Evolutionary conservation across 2,888 invertebrate genomes (phyloP), one percentile per base, ranked within the genome.

Genomic region (Brassicogethes aeneus): DNA sequence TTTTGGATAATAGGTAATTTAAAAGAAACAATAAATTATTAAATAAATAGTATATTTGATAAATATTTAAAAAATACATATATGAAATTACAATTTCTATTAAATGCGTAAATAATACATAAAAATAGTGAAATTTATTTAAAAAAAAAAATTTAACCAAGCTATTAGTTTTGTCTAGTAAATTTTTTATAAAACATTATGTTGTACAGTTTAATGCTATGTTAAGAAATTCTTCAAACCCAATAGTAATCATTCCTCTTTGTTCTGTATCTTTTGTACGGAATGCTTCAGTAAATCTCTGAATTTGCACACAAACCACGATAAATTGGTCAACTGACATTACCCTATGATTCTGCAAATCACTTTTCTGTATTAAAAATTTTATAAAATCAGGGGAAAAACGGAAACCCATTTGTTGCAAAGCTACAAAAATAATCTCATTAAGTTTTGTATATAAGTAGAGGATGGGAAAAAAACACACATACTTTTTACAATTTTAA

Each of bases 141-240:
- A n/a, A n/a, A n/a, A n/a, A n/a, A n/a, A n/a, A n/a, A n/a, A n/a
- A n/a, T n/a, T n/a, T n/a, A n/a, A n/a, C n/a, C n/a, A n/a, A n/a
- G n/a, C n/a, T n/a, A n/a, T n/a, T n/a, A n/a, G n/a, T n/a, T n/a
- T n/a, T n/a, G n/a, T n/a, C n/a, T n/a, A n/a, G n/a, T n/a, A n/a
- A n/a, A 32, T 15, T 31, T 17, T 3, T 34, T 5, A 34, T 34
- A 14, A 39, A 2, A 33, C 39, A 43, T 46, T 60, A 63, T 38
- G 58, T 54, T 17, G 82, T 80, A 63, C 83, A 84, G 56, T 78
- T 82, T 34, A 94, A 75, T 17, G 90, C 88, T 53, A 93, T 76
- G 45, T 76, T 77, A 35, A 96, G 71, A 59, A 94, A 95, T 60
- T 95, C 94, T 72, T 95, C 95, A 61, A 94, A 95, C 16, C 73